Evolutionary conservation across 2,888 invertebrate genomes (phyloP).

Genomic region (Heliconius sara): DNA sequence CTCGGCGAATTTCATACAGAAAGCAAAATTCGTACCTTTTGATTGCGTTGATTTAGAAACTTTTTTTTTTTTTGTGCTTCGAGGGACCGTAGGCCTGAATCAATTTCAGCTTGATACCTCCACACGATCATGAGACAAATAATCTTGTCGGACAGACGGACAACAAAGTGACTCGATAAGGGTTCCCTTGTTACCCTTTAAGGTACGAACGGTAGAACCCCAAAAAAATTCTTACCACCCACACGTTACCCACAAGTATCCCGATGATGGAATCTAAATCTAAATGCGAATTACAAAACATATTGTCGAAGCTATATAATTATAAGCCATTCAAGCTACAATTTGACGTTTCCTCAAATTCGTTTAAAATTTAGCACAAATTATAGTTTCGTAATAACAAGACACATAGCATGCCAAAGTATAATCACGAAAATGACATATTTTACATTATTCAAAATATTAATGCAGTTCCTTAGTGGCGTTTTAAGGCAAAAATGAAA

Average conservation of each 20-base stretch:
- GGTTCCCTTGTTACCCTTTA: no score
- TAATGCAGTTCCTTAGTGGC: neutral
- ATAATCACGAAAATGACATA: neutral
- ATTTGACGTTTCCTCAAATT: neutral
- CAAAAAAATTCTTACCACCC: no score
- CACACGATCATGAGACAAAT: no score
- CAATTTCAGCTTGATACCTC: no score
- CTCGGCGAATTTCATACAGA: no score
- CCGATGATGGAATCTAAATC: neutral
- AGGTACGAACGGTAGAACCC: no score
- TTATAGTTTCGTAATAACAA: neutral
- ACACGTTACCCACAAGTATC: neutral
- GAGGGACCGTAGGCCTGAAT: no score
- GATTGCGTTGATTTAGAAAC: no score
- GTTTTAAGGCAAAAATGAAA: neutral
- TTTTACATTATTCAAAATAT: neutral
- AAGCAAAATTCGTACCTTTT: no score
- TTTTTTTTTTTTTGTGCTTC: no score
- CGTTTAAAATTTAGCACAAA: constrained; percentile 15
- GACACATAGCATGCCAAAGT: neutral
- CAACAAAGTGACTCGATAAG: no score
- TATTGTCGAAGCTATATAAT: neutral
- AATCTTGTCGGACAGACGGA: no score
- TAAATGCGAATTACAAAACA: neutral
- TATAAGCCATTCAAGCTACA: neutral